Evolutionary conservation across 2,797 vertebrate species (phyloP), one percentile per base, ranked within the genome.

Genomic region (Pteronotus mesoamericanus): DNA sequence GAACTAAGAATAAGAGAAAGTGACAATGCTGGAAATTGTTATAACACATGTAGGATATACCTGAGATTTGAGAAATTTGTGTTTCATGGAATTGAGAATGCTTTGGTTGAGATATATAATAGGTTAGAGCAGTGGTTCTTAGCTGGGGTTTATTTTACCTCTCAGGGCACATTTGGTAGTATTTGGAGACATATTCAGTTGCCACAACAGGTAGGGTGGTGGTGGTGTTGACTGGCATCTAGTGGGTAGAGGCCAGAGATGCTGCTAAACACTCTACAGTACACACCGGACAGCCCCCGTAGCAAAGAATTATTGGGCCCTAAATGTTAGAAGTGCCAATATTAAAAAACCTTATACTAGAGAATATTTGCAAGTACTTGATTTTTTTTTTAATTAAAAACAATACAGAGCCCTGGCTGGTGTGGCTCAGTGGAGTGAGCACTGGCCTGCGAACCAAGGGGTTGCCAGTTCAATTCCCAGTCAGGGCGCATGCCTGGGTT

Each of bases 1-100:
- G 18, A 86, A 96, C 80, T 93, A 91, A 79, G 61, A 83, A 53
- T 94, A 77, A 94, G 53, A 83, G 26, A 66, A 83, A 91, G 46
- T 29, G 68, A 42, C 32, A n/a, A 26, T 59, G 32, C 86, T 89
- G 69, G 78, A 94, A 89, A 74, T 68, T 64, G n/a, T 82, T n/a
- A 80, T 69, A 88, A 82, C 37, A 53, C 71, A 64, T 39, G 5
- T 29, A 82, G 51, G 8, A 22, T 92, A 46, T n/a, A 72, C 16
- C 2, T 83, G 79, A 75, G n/a, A 57, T 37, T 74, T 88, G 57
- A 68, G 61, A n/a, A 79, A 29, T 89, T 79, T 82, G 53, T 74
- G 39, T 94, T 94, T 95, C 77, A 26, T 18, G 78, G 64, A 71
- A 34, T 66, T 75, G 55, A 55, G 74, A 75, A 24, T 74, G 57